These are phyloP conservation scores for Agapostemon virescens DNA, from an alignment of 2,888 invertebrate species.

Conservation along the genomic window DNA sequence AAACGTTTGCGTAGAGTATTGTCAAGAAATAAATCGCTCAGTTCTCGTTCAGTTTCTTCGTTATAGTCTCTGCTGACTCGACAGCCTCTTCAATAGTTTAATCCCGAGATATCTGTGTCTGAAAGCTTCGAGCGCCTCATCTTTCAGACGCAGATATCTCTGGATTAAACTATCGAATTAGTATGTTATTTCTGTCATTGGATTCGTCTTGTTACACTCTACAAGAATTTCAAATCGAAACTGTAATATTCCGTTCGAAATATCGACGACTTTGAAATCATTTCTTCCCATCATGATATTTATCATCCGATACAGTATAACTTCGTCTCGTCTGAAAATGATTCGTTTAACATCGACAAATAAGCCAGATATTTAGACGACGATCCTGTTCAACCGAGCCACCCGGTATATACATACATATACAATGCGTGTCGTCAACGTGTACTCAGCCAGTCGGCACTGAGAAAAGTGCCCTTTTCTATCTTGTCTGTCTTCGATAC, in stretches of 20 bases:
- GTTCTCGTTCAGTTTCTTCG: too few species aligned
- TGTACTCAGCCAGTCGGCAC: constrained; percentile 51
- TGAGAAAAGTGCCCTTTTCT: constrained; percentile 66
- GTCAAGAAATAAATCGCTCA: too few species aligned
- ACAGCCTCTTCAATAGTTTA: not conserved
- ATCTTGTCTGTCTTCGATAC: constrained; percentile 41
- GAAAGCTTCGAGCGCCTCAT: not conserved
- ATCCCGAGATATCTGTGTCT: not conserved
- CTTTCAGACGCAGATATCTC: not conserved
- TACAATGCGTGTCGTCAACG: constrained; percentile 47
- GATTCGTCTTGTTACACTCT: not conserved
- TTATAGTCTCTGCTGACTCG: too few species aligned
- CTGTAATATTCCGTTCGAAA: not conserved
- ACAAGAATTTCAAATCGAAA: not conserved
- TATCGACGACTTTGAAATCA: not conserved
- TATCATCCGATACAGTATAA: not conserved
- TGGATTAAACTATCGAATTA: not conserved
- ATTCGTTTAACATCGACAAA: not conserved
- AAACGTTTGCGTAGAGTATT: too few species aligned
- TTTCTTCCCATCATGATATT: not conserved
- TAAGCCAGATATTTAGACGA: not conserved
- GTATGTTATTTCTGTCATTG: not conserved
- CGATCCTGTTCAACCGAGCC: not conserved
- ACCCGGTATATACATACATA: constrained; percentile 38
- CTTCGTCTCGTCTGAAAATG: not conserved